phyloP scores from a whole-genome alignment of 2,113 vertebrate species.

The Cochlearius cochlearius region DNA sequence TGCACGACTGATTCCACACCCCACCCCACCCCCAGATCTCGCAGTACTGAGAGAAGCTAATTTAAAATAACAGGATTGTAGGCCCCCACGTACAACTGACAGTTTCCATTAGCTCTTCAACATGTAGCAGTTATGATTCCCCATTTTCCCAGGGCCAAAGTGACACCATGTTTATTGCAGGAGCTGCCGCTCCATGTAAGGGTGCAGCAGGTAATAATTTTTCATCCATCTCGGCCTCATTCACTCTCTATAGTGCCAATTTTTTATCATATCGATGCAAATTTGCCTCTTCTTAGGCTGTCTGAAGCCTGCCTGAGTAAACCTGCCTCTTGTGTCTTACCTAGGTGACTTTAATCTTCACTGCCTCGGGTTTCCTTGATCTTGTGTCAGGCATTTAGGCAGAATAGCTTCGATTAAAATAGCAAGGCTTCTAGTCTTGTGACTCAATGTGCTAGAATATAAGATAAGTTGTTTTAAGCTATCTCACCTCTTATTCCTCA shows the following conservation, averaged over 20 bases:
- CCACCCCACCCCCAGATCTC: background rate
- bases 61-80: background rate
- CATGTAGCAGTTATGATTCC: rapidly evolving
- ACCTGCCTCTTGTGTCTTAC: background rate
- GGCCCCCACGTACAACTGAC: rapidly evolving
- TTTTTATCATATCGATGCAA: background rate
- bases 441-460: background rate
- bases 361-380: background rate
- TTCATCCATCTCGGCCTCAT: background rate
- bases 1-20: rapidly evolving
- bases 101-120: background rate
- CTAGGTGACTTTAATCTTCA: background rate
- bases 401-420: background rate
- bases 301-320: background rate
- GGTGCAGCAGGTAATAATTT: background rate
- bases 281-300: background rate
- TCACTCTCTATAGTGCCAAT: background rate
- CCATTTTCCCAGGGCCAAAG: background rate
- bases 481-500: background rate
- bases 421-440: background rate
- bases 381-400: background rate
- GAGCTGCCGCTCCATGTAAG: background rate
- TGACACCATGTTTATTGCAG: background rate
- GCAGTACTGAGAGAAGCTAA: background rate
- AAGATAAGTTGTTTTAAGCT: background rate